phyloP scores from a whole-genome alignment of 2,797 vertebrate species.

The Synaphobranchus kaupii region DNA sequence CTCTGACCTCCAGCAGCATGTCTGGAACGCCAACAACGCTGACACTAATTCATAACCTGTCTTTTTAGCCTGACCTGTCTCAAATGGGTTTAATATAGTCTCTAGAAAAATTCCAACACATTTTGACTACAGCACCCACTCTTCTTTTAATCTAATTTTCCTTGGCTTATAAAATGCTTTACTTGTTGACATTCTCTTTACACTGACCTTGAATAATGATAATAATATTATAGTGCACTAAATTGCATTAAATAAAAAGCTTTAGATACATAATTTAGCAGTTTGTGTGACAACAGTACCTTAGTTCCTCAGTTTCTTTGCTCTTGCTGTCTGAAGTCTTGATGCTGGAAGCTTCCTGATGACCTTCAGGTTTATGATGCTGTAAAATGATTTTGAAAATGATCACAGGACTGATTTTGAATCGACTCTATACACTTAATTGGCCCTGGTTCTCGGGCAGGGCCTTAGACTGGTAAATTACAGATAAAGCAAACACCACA shows the following conservation, averaged over 20 bases:
- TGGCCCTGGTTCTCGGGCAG: not conserved
- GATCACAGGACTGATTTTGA: not conserved
- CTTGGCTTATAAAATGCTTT: slow-evolving; percentile 26
- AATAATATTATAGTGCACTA: not conserved
- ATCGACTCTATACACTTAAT: not conserved
- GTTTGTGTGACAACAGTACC: slow-evolving; percentile 5
- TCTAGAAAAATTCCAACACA: not conserved
- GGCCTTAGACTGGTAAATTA: not conserved
- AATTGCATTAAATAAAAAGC: not conserved
- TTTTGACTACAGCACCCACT: not conserved
- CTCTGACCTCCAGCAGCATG: not conserved
- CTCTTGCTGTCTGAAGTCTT: slow-evolving; percentile 45
- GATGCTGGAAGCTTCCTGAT: slow-evolving; percentile 49
- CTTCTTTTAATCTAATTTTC: slow-evolving; percentile 57
- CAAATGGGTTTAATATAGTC: not conserved
- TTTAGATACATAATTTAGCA: not conserved
- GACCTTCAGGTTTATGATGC: slow-evolving; percentile 68
- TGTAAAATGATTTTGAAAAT: slow-evolving; percentile 48
- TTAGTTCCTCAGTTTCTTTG: slow-evolving; percentile 3
- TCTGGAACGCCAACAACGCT: not conserved
- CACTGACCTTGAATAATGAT: not conserved
- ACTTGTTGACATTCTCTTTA: too few relatives aligned
- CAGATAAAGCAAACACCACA: slow-evolving; percentile 8
- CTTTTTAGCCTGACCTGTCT: not conserved
- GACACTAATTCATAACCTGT: not conserved